A percentile compares a stretch with the other conserved stretches of the same genome.
phyloP scores from a whole-genome alignment of 2,888 invertebrate genomes.

The Spicauda simplicius region DNA sequence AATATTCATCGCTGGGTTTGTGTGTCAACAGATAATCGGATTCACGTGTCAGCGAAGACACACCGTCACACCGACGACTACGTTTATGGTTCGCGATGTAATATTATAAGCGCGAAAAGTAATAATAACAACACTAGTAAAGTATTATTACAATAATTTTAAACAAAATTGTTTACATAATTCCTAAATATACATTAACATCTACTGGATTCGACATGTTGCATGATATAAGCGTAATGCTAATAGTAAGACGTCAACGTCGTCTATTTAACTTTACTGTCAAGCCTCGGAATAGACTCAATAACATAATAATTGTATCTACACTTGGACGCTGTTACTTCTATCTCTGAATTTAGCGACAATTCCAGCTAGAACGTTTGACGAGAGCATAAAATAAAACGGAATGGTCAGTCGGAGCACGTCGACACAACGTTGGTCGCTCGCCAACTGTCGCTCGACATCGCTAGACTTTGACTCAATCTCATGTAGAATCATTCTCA shows the following conservation, averaged over 20 bases:
- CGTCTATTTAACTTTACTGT: slow-evolving; percentile 11
- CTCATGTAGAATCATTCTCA: background rate
- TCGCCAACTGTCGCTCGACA: slow-evolving; percentile 66
- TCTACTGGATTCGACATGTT: background rate
- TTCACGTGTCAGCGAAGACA: slow-evolving; percentile 34
- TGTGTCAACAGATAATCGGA: slow-evolving; percentile 48
- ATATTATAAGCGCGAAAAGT: slow-evolving; percentile 10
- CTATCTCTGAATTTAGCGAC: slow-evolving; percentile 43
- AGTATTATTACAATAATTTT: no score
- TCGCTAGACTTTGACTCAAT: slow-evolving; percentile 6
- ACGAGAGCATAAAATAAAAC: slow-evolving; percentile 80
- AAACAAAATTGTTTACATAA: no score
- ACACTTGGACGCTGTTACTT: slow-evolving; percentile 55
- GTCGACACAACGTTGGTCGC: slow-evolving; percentile 74
- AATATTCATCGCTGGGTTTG: slow-evolving; percentile 57
- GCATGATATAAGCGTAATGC: slow-evolving; percentile 9
- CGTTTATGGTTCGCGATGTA: slow-evolving; percentile 7
- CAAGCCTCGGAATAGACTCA: slow-evolving; percentile 6
- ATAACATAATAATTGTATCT: slow-evolving; percentile 42
- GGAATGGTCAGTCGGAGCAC: slow-evolving; percentile 64
- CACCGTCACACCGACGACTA: slow-evolving; percentile 18
- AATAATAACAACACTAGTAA: background rate
- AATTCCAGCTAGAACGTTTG: slow-evolving; percentile 61
- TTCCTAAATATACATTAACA: background rate
- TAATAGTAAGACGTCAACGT: slow-evolving; percentile 8